Conservation (phyloP, 1,140 invertebrate species). For the Thaumetopoea pityocampa region DNA sequence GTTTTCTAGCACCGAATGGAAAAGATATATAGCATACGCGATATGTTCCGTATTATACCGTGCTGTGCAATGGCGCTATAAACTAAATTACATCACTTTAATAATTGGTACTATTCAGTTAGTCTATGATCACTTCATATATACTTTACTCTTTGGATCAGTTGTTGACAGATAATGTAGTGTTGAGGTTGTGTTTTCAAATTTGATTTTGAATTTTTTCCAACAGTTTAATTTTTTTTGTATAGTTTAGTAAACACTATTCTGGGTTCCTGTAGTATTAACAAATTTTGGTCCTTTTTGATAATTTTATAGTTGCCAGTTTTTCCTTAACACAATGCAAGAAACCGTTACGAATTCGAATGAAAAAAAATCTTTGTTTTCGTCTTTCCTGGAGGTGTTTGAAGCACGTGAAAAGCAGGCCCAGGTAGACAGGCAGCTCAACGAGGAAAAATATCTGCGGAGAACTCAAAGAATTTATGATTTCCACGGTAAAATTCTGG, state of each 20-base stretch:
- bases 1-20: no score
- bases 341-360: constrained; percentile 70
- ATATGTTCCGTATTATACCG: not conserved
- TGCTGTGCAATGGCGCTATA: no score
- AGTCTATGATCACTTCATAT: constrained; percentile 29
- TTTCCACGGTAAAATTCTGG: constrained; percentile 49
- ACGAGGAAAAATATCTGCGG: constrained; percentile 62
- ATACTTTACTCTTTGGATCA: no score
- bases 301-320: constrained; percentile 2
- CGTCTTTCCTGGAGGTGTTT: constrained; percentile 57
- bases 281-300: not conserved
- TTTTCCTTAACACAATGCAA: constrained; percentile 56
- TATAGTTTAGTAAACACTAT: constrained; percentile 24
- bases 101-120: no score
- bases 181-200: constrained; percentile 50
- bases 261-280: no score
- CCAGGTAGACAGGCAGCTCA: constrained; percentile 53
- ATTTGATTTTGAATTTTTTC: constrained; percentile 46
- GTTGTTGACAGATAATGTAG: constrained; percentile 36
- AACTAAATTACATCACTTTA: no score
- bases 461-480: constrained; percentile 66
- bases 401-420: constrained; percentile 56
- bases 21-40: not conserved
- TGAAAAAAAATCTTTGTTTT: constrained; percentile 64
- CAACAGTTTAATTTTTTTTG: constrained; percentile 20